Evolutionary conservation across 2,888 invertebrate genomes (phyloP), one percentile per base, ranked within the genome.

Genomic region (Eupithecia abbreviata): DNA sequence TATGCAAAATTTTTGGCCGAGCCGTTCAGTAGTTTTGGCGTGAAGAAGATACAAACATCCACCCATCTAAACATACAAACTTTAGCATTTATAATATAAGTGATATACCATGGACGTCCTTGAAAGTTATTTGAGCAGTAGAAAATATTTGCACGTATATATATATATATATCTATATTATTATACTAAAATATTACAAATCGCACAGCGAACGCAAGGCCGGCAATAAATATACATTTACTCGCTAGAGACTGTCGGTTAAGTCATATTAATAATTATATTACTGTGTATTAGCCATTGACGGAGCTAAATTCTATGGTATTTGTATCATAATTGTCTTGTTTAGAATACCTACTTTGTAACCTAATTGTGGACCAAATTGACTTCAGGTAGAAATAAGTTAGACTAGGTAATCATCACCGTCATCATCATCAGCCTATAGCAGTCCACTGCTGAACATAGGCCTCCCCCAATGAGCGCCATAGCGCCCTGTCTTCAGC

Each of bases 121-220:
- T 69, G 68, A 47, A 43, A 18, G 9, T n/a, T 42, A 58, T 18
- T 58, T 42, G 69, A 69, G 18, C 30, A 18, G 18, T 43, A 62
- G 13, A 43, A 71, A 58, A 71, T 71, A 71, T 71, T 58, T 71
- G 71, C 71, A 58, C 69, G 69, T 69, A 15, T 13, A 58, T 58
- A 58, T 15, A 66, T 66, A n/a, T n/a, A n/a, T n/a, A n/a, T n/a
- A n/a, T n/a, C n/a, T n/a, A n/a, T n/a, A n/a, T n/a, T n/a, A 42
- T 42, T 66, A 42, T 15, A 66, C 13, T 66, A 6, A 69, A 68
- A 69, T 49, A 69, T 69, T 69, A 30, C 69, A 69, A 69, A 69
- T 30, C 43, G 43, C n/a, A 43, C 47, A 69, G 69, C 45, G 69
- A 69, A 69, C 13, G 69, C 69, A 69, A 69, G 69, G 69, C 69